These are phyloP conservation scores for Phylloscopus trochiloides DNA, from an alignment of 2,113 vertebrate genomes.

Conservation along the genomic window DNA sequence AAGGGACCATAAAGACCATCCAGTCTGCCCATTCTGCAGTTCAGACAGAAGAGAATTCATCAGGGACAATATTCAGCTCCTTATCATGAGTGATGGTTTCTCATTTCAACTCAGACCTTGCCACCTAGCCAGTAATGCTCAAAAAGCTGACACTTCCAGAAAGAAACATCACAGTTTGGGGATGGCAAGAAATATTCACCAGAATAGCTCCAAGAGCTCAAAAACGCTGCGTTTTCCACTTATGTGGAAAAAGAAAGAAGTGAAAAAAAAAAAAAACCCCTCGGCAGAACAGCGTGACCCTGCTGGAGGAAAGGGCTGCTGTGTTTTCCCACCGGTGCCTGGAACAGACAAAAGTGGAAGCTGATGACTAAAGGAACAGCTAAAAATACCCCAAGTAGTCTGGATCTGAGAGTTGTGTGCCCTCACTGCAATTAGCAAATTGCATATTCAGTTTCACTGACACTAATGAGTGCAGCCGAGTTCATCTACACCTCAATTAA, in stretches of 20 bases:
- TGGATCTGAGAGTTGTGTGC: not conserved
- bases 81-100: not conserved
- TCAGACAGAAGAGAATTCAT: not conserved
- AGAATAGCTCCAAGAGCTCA: not conserved
- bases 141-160: not conserved
- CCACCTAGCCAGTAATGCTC: not conserved
- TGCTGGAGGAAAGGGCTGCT: not conserved
- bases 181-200: not conserved
- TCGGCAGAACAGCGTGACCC: not conserved
- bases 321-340: not conserved
- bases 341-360: conserved; percentile 22
- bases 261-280: not conserved
- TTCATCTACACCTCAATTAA: not conserved
- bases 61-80: not conserved
- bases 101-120: not conserved
- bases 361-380: not conserved
- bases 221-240: not conserved
- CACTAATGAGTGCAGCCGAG: not conserved
- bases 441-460: not conserved
- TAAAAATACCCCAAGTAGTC: not conserved
- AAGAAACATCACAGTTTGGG: not conserved
- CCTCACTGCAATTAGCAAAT: not conserved
- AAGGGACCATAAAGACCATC: not conserved
- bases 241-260: not conserved
- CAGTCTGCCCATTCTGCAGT: not conserved